Evolutionary conservation across 2,113 vertebrate genomes (phyloP).

Genomic region (Hemichromis elongatus): DNA sequence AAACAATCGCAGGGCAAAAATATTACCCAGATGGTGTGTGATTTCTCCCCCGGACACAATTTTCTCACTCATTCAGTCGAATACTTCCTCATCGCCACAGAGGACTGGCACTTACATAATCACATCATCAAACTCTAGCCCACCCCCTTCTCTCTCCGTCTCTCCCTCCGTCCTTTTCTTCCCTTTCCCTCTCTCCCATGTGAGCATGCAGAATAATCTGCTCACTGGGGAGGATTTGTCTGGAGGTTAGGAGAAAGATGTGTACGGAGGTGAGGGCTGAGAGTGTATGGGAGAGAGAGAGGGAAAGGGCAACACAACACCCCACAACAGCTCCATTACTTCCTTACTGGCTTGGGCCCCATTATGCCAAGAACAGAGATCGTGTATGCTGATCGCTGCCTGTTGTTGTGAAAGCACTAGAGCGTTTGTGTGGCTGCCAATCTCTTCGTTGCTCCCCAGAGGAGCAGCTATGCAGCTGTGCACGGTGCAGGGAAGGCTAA

Average conservation of each 20-base stretch:
- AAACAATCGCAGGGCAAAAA: background rate
- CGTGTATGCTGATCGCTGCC: slow-evolving; percentile 33
- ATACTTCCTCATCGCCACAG: slow-evolving; percentile 57
- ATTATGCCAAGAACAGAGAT: slow-evolving; percentile 25
- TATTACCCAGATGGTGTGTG: slow-evolving; percentile 31
- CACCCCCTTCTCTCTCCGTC: background rate
- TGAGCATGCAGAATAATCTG: slow-evolving; percentile 69
- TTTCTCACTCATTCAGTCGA: slow-evolving; percentile 44
- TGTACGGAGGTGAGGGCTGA: background rate
- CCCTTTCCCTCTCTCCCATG: slow-evolving; percentile 12
- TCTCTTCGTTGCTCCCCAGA: background rate
- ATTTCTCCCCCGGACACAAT: slow-evolving; percentile 20
- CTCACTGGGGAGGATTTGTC: slow-evolving; percentile 67
- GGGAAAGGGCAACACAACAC: background rate
- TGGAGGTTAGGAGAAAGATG: slow-evolving; percentile 27
- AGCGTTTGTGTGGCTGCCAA: slow-evolving; percentile 16
- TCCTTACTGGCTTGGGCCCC: slow-evolving; percentile 6
- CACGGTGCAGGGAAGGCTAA: background rate
- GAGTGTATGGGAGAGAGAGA: background rate
- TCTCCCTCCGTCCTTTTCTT: background rate
- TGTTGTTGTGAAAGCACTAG: slow-evolving; percentile 23
- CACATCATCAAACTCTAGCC: slow-evolving; percentile 51
- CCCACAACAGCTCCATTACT: background rate
- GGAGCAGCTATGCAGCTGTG: slow-evolving; percentile 25
- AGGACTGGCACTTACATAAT: slow-evolving; percentile 70